Percentiles rank a stretch among this genome's conserved stretches.
Conservation (phyloP, 2,113 vertebrate genomes). For the Pelmatolapia mariae region DNA sequence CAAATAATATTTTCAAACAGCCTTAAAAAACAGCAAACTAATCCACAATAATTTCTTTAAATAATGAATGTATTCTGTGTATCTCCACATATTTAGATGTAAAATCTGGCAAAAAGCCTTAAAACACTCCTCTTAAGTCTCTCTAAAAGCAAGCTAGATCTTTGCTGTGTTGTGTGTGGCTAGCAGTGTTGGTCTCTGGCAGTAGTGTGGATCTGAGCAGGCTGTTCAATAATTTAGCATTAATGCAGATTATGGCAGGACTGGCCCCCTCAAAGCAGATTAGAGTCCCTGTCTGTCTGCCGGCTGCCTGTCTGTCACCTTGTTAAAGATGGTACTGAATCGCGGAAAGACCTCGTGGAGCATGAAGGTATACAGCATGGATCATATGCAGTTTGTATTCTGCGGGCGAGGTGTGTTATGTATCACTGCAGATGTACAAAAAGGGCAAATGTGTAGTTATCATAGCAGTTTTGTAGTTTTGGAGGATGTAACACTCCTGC, state of each 20-base stretch:
- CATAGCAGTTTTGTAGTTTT: not conserved
- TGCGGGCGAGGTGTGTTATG: not conserved
- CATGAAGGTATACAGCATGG: not conserved
- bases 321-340: conserved; percentile 17
- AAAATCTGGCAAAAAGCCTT: not conserved
- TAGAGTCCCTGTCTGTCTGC: conserved; percentile 32
- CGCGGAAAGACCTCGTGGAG: too few species aligned
- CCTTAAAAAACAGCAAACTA: not conserved
- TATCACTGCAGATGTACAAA: not conserved
- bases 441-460: not conserved
- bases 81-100: not conserved
- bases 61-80: not conserved
- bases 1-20: not conserved
- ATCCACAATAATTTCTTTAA: not conserved
- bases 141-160: not conserved
- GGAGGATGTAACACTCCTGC: not conserved
- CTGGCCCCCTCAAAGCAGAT: conserved; percentile 52
- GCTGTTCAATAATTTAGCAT: conserved; percentile 55
- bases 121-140: not conserved
- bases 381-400: not conserved
- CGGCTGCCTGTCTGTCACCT: conserved; percentile 21
- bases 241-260: conserved; percentile 57
- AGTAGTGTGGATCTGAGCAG: conserved; percentile 1
- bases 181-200: not conserved
- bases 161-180: not conserved